Conservation (phyloP, 2,113 vertebrate species). For the Amphiprion percula region DNA sequence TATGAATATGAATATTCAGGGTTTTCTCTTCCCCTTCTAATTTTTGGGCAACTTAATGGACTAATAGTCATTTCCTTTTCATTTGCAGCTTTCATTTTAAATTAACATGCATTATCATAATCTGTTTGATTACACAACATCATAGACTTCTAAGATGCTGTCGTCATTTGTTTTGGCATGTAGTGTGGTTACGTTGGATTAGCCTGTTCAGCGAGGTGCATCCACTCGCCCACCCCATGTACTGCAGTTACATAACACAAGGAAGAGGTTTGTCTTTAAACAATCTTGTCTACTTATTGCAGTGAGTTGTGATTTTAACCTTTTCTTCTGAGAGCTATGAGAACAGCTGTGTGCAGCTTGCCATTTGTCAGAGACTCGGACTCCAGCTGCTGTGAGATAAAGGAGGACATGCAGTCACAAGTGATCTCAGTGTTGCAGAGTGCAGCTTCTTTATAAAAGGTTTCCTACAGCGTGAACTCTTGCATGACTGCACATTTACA, state of each 20-base stretch:
- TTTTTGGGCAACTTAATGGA: neutral
- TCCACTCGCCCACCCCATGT: slow-evolving; percentile 52
- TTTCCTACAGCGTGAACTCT: slow-evolving; percentile 11
- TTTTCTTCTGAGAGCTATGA: slow-evolving; percentile 22
- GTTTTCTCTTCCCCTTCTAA: neutral
- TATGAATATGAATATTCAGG: neutral
- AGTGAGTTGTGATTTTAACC: slow-evolving; percentile 34
- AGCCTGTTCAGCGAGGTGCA: slow-evolving; percentile 60
- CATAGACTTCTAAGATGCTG: slow-evolving; percentile 20
- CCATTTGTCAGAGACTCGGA: slow-evolving; percentile 1
- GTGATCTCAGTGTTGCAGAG: neutral
- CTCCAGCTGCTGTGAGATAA: slow-evolving; percentile 1
- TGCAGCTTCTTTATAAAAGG: neutral
- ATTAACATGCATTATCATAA: neutral
- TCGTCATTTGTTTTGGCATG: slow-evolving; percentile 53
- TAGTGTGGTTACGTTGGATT: slow-evolving; percentile 44
- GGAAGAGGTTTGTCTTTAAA: slow-evolving; percentile 51
- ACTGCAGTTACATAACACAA: slow-evolving; percentile 58
- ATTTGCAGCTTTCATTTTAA: slow-evolving; percentile 11
- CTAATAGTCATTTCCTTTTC: neutral
- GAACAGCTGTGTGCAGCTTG: slow-evolving; percentile 19
- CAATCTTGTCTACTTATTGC: slow-evolving; percentile 12
- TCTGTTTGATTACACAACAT: slow-evolving; percentile 24
- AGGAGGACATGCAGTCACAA: slow-evolving; percentile 2
- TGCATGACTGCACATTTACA: slow-evolving; percentile 19